Conservation (phyloP, 1,140 invertebrate species). For the Lucilia sericata region DNA sequence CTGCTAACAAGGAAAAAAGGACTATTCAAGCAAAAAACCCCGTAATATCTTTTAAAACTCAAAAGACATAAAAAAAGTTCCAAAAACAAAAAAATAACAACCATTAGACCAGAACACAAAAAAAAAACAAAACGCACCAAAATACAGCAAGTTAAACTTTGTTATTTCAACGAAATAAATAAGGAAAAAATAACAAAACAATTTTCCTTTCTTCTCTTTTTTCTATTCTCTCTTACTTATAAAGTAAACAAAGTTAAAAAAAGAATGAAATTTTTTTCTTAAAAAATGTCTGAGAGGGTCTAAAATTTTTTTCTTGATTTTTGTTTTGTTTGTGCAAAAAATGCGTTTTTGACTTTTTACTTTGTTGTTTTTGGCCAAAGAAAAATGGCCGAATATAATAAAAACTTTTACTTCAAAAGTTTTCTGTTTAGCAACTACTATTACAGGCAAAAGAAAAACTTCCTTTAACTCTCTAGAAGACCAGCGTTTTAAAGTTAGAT, state of each 20-base stretch:
- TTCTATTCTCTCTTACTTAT: neutral
- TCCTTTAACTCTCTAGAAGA: neutral
- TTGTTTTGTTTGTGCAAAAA: slow-evolving; percentile 1
- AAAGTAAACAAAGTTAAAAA: neutral
- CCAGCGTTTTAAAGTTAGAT: neutral
- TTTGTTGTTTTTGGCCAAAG: neutral
- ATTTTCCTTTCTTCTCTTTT: neutral
- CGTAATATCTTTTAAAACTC: slow-evolving; percentile 8
- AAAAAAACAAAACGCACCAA: neutral
- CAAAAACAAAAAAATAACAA: neutral
- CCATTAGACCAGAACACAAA: neutral
- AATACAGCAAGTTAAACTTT: slow-evolving; percentile 18
- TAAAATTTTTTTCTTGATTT: neutral
- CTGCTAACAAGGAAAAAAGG: neutral
- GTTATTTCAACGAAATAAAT: slow-evolving; percentile 9
- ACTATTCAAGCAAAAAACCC: slow-evolving; percentile 22
- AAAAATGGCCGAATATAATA: neutral
- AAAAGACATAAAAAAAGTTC: neutral
- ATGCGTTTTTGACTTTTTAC: slow-evolving; percentile 23
- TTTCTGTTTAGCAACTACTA: neutral
- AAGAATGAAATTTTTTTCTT: neutral
- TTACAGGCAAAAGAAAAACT: neutral
- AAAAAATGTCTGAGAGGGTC: slow-evolving; percentile 13
- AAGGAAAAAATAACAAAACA: slow-evolving; percentile 10
- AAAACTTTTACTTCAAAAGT: slow-evolving; percentile 16